These are phyloP conservation scores for Ondatra zibethicus DNA, from an alignment of 2,113 vertebrate species.

Conservation along the genomic window DNA sequence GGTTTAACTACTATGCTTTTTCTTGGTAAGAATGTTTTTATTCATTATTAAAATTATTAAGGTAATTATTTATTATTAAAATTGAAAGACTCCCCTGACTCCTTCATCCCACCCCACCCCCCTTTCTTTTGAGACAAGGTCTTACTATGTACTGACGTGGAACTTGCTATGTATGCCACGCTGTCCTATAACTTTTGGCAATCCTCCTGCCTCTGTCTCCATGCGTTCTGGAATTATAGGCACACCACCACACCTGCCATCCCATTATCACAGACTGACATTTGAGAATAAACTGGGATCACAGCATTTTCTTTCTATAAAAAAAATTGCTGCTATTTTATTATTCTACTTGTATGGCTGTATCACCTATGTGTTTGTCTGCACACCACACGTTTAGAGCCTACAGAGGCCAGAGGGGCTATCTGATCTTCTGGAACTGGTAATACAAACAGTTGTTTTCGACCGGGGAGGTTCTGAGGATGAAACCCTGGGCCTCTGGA, in stretches of 20 bases:
- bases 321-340: not conserved
- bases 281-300: constrained; percentile 50
- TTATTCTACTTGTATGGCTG: not conserved
- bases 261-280: not conserved
- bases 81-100: not conserved
- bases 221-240: not conserved
- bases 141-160: not conserved
- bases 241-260: not conserved
- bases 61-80: constrained; percentile 54
- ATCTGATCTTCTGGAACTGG: not conserved
- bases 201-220: not conserved
- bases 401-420: not conserved
- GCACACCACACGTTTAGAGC: too few relatives aligned
- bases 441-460: not conserved
- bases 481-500: not conserved
- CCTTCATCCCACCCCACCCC: not conserved
- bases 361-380: not conserved
- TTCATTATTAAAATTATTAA: constrained; percentile 46
- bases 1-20: not conserved
- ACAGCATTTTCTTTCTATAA: constrained; percentile 30
- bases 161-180: not conserved
- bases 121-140: not conserved
- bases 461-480: not conserved
- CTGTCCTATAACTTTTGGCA: not conserved
- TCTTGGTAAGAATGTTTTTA: constrained; percentile 39